Percentiles rank a stretch among this genome's conserved stretches.
These are phyloP conservation scores for Melieria omissa DNA, from an alignment of 2,888 invertebrate species.

Conservation along the genomic window DNA sequence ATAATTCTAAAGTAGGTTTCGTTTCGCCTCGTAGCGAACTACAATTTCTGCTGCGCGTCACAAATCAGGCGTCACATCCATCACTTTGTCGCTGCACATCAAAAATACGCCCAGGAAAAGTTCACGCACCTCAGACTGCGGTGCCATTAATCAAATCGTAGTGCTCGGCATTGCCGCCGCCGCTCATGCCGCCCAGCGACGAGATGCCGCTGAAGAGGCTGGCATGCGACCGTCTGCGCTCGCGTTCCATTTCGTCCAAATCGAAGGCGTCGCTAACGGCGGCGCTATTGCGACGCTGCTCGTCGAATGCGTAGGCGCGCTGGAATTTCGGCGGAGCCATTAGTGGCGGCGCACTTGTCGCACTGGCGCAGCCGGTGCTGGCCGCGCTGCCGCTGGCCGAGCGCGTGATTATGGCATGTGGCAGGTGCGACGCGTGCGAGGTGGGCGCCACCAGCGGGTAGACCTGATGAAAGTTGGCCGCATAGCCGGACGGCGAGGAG, in stretches of 20 bases:
- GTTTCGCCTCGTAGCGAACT: too few species aligned
- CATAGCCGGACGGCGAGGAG: conserved; percentile 63
- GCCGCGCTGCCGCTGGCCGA: conserved; percentile 30
- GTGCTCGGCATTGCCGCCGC: conserved; percentile 47
- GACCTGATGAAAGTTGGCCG: conserved; percentile 53
- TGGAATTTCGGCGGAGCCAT: conserved; percentile 54
- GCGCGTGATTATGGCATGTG: conserved; percentile 39
- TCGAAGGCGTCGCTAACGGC: conserved; percentile 60
- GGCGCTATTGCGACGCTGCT: conserved; percentile 54
- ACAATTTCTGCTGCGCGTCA: too few species aligned
- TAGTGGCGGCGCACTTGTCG: conserved; percentile 19
- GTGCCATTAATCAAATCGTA: conserved; percentile 65
- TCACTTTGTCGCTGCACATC: too few species aligned
- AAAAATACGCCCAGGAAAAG: too few species aligned
- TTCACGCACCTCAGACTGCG: conserved; percentile 53
- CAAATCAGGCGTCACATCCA: too few species aligned
- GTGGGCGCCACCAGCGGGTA: conserved; percentile 40
- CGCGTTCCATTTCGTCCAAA: conserved; percentile 65
- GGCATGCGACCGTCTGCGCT: conserved; percentile 66
- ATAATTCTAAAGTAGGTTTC: too few species aligned
- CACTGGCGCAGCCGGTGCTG: conserved; percentile 35
- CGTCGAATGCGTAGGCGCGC: conserved; percentile 60
- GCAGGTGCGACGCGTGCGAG: conserved; percentile 12
- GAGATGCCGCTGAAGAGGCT: conserved; percentile 55
- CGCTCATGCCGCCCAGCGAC: conserved; percentile 19